Evolutionary conservation across 2,888 invertebrate genomes (phyloP), one percentile per base, ranked within the genome.

Genomic region (Falcaria lacertinaria): DNA sequence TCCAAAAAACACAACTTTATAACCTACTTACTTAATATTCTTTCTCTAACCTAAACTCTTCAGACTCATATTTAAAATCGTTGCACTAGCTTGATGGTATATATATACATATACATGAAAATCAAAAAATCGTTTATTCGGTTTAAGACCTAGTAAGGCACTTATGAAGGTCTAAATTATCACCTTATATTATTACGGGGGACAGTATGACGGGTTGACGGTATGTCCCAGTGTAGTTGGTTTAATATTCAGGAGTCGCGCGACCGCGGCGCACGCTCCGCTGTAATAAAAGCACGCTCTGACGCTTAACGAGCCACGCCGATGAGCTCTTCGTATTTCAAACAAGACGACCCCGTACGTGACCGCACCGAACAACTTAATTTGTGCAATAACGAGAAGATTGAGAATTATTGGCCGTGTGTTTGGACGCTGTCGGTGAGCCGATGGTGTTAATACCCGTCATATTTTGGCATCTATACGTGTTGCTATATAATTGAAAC

Each of bases 271-370:
- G 80, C 80, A 78, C 84, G 84, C 81, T 69, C 63, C 74, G 68
- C 60, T 76, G 82, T 87, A 86, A 87, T 87, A 88, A 87, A 88
- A 87, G 86, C 88, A 88, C 87, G 88, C 86, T 82, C 76, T 76
- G 64, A 71, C 83, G 87, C 84, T 86, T 87, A 88, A 88, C 87
- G 84, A 88, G 80, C 79, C 74, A 70, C 78, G 72, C 80, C 83
- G 83, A 86, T 84, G 87, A 87, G 83, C 78, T 80, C 77, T 84
- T 80, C 85, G 84, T 85, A 85, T 86, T 88, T 84, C 87, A 84
- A 85, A 87, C 83, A 83, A 84, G 85, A 73, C 77, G 74, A 73
- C 73, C 75, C 67, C 61, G 74, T 72, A 87, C 87, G 87, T 88
- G 87, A 84, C 84, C 81, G 74, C 77, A 74, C 69, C 77, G 67